These are phyloP conservation scores for Euwallacea similis DNA, from an alignment of 1,140 invertebrate species.

Conservation along the genomic window DNA sequence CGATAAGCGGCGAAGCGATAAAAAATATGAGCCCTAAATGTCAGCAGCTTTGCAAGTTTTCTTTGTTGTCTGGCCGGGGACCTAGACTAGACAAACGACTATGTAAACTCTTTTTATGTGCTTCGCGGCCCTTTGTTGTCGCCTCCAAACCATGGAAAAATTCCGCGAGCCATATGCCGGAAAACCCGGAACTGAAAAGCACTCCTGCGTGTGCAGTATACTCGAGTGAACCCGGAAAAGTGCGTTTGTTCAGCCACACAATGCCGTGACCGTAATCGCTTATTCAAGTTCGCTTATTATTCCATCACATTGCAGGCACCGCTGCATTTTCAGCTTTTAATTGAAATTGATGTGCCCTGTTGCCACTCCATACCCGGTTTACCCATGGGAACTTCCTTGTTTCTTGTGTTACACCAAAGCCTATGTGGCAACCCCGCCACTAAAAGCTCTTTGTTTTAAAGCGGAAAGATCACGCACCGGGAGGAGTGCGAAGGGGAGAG, in stretches of 20 bases:
- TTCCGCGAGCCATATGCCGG: too few relatives aligned
- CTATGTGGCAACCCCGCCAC: neutral
- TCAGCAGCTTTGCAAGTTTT: conserved; percentile 23
- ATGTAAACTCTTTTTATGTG: conserved; percentile 23
- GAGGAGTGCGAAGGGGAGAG: neutral
- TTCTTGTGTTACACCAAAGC: neutral
- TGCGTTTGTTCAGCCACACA: conserved; percentile 22
- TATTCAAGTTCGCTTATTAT: conserved; percentile 20
- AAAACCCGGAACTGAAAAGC: too few relatives aligned
- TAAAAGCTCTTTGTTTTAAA: conserved; percentile 7
- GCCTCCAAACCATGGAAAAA: neutral
- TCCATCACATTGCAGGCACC: conserved; percentile 16
- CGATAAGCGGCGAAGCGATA: conserved; percentile 24
- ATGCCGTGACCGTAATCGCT: conserved; percentile 6
- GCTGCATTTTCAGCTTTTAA: conserved; percentile 17
- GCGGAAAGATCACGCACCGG: conserved; percentile 3
- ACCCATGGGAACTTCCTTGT: neutral
- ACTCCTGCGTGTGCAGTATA: too few relatives aligned
- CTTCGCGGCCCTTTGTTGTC: neutral
- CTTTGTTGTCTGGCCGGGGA: conserved; percentile 19
- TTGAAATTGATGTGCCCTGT: conserved; percentile 16
- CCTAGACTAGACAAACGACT: conserved; percentile 14
- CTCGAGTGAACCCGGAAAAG: conserved; percentile 23
- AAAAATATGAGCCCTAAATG: conserved; percentile 28
- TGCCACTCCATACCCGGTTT: neutral